phyloP scores from a whole-genome alignment of 2,888 invertebrate genomes.

The Agrochola litura region DNA sequence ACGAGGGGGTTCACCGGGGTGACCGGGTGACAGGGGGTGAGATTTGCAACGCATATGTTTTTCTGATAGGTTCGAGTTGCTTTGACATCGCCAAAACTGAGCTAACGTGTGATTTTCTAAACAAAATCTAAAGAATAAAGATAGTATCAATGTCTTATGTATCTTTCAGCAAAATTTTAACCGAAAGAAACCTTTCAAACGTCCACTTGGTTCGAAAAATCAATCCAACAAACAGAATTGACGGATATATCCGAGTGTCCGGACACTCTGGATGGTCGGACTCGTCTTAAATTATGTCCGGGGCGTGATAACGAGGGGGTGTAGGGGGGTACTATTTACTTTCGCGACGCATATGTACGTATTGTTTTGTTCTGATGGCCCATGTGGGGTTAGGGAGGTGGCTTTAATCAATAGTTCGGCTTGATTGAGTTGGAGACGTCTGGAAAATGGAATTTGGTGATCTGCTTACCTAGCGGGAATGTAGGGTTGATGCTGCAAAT shows the following conservation, averaged over 20 bases:
- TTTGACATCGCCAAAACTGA: background rate
- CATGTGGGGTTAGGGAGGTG: slow-evolving; percentile 44
- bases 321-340: slow-evolving; percentile 75
- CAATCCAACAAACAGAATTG: slow-evolving; percentile 69
- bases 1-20: slow-evolving; percentile 37
- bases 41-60: slow-evolving; percentile 55
- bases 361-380: slow-evolving; percentile 57
- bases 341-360: slow-evolving; percentile 73
- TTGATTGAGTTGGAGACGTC: slow-evolving; percentile 54
- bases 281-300: slow-evolving; percentile 88
- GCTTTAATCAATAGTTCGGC: slow-evolving; percentile 56
- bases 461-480: slow-evolving; percentile 11
- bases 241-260: slow-evolving; percentile 65
- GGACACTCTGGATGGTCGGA: slow-evolving; percentile 60
- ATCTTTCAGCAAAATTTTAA: background rate
- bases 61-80: slow-evolving; percentile 33
- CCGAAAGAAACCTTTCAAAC: slow-evolving; percentile 16
- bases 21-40: slow-evolving; percentile 20
- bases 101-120: background rate
- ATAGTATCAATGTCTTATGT: background rate
- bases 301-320: slow-evolving; percentile 86
- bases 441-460: slow-evolving; percentile 34
- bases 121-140: background rate
- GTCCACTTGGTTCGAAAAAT: slow-evolving; percentile 60
- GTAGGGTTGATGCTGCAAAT: background rate